phyloP scores from a whole-genome alignment of 1,140 invertebrate species.

The Pollicipes pollicipes region DNA sequence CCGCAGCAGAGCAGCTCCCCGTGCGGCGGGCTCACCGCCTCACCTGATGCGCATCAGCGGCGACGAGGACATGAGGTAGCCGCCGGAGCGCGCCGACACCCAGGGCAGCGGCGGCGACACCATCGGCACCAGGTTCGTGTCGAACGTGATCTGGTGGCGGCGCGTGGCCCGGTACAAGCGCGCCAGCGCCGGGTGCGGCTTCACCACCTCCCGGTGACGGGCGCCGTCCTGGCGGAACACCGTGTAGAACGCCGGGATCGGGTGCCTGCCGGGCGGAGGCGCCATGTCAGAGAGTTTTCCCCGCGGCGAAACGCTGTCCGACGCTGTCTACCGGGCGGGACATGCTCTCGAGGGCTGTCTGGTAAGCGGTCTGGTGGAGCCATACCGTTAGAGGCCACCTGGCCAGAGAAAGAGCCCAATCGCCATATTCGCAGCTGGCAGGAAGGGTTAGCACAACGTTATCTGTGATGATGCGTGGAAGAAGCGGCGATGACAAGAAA shows the following conservation, averaged over 20 bases:
- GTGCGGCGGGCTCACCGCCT: too few relatives aligned
- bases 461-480: too few relatives aligned
- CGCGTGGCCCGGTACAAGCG: constrained; percentile 45
- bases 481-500: too few relatives aligned
- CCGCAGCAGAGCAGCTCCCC: too few relatives aligned
- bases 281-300: neutral
- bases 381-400: too few relatives aligned
- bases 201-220: constrained; percentile 51
- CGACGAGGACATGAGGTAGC: constrained; percentile 51
- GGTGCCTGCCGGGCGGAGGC: constrained; percentile 2
- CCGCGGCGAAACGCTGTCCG: too few relatives aligned
- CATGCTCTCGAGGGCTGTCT: too few relatives aligned
- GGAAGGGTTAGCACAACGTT: too few relatives aligned
- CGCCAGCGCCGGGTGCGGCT: constrained; percentile 57
- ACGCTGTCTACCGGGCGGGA: too few relatives aligned
- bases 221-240: constrained; percentile 28
- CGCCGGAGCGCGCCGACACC: constrained; percentile 43
- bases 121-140: constrained; percentile 49
- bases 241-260: constrained; percentile 11
- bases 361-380: too few relatives aligned
- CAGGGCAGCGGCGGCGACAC: constrained; percentile 65
- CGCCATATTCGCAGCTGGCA: too few relatives aligned
- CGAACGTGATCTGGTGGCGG: constrained; percentile 32
- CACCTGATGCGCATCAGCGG: constrained; percentile 37
- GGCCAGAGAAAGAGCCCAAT: too few relatives aligned